Evolutionary conservation across 1,140 invertebrate genomes (phyloP), one percentile per base, ranked within the genome.

Genomic region (Idris sp.): DNA sequence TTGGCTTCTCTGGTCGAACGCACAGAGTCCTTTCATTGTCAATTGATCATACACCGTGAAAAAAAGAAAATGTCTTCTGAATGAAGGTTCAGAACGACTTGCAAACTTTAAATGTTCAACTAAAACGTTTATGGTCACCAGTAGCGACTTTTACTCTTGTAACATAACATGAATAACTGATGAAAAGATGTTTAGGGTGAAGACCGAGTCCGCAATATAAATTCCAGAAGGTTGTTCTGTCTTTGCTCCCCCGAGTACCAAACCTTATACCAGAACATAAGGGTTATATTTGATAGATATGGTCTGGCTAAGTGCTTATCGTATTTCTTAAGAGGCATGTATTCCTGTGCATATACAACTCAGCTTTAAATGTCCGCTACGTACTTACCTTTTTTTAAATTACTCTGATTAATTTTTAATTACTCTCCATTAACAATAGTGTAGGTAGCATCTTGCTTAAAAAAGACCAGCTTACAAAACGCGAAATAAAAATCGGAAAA

Each of bases 251-350:
- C 65, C 43, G 83, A 67, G 82, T 81, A 71, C 44, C 69, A 61
- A 54, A 74, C 74, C 79, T 64, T 68, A 79, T 65, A 71, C 79
- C 76, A 46, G 28, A 80, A 69, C 76, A 85, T 86, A 86, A 86
- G 84, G 82, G 83, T 86, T 86, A 86, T 85, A 82, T 85, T 87
- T 86, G 84, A 86, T 86, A 85, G 84, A 87, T 86, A 85, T 73
- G 76, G 77, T 76, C 68, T 51, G 74, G 76, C 82, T 84, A 87
- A 86, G 86, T 86, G 86, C 85, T 86, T 84, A 87, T 87, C 85
- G 85, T 86, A 87, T 86, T 86, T 86, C 84, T 82, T 40, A 72
- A 77, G 59, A 62, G 67, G 61, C 51, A 64, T 53, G 51, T 75
- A 46, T 49, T 61, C 30, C 40, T 35, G 40, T 65, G 38, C 54